Evolutionary conservation across 2,797 vertebrate species (phyloP), one percentile per base, ranked within the genome.

Genomic region (Iguana delicatissima): DNA sequence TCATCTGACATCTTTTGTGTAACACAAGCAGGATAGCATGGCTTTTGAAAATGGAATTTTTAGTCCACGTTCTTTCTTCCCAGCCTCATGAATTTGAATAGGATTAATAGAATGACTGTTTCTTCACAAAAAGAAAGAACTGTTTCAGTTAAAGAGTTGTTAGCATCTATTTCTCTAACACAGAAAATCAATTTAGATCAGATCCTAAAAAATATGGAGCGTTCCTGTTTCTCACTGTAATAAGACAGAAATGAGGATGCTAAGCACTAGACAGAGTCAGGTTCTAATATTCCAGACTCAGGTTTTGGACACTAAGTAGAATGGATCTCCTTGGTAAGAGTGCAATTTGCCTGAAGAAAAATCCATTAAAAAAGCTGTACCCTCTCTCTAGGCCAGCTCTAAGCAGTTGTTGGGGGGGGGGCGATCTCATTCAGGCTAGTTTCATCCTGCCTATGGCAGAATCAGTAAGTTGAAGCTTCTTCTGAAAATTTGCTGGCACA

Each of bases 91-190:
- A 42, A 55, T 90, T 88, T 88, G 67, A 82, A 85, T 77, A 85
- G 57, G n/a, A 85, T 69, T 85, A 90, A 87, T 92, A 59, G 35
- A 42, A 42, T 76, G 29, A 26, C 91, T 55, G 59, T 85, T 82
- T 91, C 35, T 80, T 87, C 59, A 59, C 35, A 59, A 79, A 84
- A 87, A 32, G 62, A 69, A 74, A n/a, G 67, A 76, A 38, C 16
- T n/a, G 29, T 64, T 55, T 57, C 29, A 80, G 38, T 90, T 87
- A 87, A 85, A 62, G 82, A 62, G 67, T 87, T 73, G 64, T 80
- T 84, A 62, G 81, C 88, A 90, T 87, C 72, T 90, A 73, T 87
- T 90, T 89, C 69, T 90, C 18, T 87, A 77, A 92, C 88, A 92
- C 22, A 92, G 62, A 86, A 83, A 87, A 87, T 89, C 85, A 84